Evolutionary conservation across 2,113 vertebrate genomes (phyloP), one percentile per base, ranked within the genome.

Genomic region (Heteronetta atricapilla): DNA sequence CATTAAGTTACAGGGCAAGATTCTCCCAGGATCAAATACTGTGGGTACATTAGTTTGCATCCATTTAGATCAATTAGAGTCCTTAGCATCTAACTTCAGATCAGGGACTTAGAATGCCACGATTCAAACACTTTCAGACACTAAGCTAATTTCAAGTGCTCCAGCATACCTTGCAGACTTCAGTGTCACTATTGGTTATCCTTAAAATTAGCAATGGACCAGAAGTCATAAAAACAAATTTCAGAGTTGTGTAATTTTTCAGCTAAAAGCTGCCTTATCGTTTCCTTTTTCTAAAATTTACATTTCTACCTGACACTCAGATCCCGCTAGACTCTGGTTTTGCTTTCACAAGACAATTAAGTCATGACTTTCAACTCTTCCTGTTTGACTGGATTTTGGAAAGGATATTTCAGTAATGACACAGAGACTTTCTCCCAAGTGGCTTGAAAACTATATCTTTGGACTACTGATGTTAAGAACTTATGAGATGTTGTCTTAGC

Each of bases 61-160:
- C 55, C 42, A 59, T 94, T 95, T 82, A 89, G 87, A 63, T 86
- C 83, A 95, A 89, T 94, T 63, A 88, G 13, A 88, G 84, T 73
- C 42, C 8, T 44, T 79, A 46, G 50, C 80, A 90, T 46, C 50
- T 73, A 72, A 91, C 89, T 80, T 95, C 40, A 82, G 36, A 87
- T 62, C 55, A 76, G 67, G 21, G 70, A 93, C 60, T 63, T 86
- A 53, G 84, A 94, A 62, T 22, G 31, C 18, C 0, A 1, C 23
- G 76, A 29, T 64, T 85, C 62, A 46, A 79, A 58, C 42, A 60
- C 33, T 10, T 89, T 53, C 48, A 73, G 70, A 69, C 26, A 68
- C 62, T 19, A 40, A 88, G 12, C 9, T 60, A 15, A 62, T 86
- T 93, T 76, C 62, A 81, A 56, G 25, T 29, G 52, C 9, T 75